Conservation (phyloP, 1,140 invertebrate genomes). For the Amyelois transitella region DNA sequence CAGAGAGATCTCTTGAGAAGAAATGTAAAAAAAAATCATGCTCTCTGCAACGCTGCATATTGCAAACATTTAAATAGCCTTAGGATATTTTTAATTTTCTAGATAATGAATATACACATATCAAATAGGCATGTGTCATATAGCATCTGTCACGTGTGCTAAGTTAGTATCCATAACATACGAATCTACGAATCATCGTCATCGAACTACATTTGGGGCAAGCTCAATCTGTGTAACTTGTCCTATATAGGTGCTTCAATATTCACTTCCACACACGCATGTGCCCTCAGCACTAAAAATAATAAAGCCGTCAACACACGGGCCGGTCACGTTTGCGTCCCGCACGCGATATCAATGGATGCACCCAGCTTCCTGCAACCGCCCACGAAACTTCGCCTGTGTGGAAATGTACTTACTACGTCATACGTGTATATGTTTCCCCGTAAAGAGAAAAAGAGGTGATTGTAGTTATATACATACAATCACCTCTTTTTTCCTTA, state of each 20-base stretch:
- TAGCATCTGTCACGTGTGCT: too few relatives aligned
- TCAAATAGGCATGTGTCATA: too few relatives aligned
- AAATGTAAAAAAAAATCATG: too few relatives aligned
- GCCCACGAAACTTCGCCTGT: not conserved
- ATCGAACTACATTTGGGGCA: not conserved
- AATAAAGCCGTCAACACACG: conserved; percentile 13
- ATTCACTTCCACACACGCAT: not conserved
- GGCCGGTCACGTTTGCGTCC: conserved; percentile 24
- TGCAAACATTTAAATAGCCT: not conserved
- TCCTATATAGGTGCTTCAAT: too few relatives aligned
- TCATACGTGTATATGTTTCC: too few relatives aligned
- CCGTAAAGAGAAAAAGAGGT: too few relatives aligned
- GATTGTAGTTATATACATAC: too few relatives aligned
- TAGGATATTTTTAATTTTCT: not conserved
- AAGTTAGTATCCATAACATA: not conserved
- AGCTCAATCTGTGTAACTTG: too few relatives aligned
- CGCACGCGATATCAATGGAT: conserved; percentile 21
- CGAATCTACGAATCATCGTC: not conserved
- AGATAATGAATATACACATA: not conserved
- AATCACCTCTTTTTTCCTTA: too few relatives aligned
- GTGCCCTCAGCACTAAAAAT: not conserved
- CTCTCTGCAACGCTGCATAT: not conserved
- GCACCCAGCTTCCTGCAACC: conserved; percentile 19
- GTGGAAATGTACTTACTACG: not conserved
- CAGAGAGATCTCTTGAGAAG: too few relatives aligned